Percentiles rank a stretch among this genome's conserved stretches.
Evolutionary conservation across 2,113 vertebrate species (phyloP).

Genomic region (Lynx canadensis): DNA sequence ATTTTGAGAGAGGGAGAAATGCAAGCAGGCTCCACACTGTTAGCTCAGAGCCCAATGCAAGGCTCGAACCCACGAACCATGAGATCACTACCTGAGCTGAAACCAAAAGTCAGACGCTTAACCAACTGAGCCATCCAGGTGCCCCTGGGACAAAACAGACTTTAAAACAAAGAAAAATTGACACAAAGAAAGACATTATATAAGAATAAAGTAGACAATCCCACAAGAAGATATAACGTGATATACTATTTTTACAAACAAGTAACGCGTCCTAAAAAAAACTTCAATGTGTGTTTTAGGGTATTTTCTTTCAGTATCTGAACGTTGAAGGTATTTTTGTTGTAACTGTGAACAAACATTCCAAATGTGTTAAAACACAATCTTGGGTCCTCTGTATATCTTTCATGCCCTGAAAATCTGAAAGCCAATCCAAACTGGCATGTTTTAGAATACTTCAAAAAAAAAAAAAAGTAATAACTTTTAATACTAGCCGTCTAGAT

Average conservation of each 20-base stretch:
- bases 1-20: not conserved
- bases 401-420: not conserved
- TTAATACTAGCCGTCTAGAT: not conserved
- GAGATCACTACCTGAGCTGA: not conserved
- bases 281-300: not conserved
- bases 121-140: not conserved
- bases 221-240: not conserved
- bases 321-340: not conserved
- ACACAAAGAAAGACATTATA: not conserved
- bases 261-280: not conserved
- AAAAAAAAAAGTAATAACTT: not conserved
- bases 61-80: not conserved
- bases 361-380: not conserved
- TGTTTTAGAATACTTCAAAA: not conserved
- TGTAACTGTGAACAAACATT: not conserved
- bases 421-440: not conserved
- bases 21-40: not conserved
- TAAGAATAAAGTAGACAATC: not conserved
- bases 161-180: not conserved
- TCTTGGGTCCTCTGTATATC: not conserved
- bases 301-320: not conserved
- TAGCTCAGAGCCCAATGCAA: not conserved
- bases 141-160: not conserved
- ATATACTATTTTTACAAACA: not conserved
- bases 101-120: not conserved